Percentiles rank a stretch among this genome's conserved stretches.
Conservation (phyloP, 2,888 invertebrate species). For the Tenthredo amoena region DNA sequence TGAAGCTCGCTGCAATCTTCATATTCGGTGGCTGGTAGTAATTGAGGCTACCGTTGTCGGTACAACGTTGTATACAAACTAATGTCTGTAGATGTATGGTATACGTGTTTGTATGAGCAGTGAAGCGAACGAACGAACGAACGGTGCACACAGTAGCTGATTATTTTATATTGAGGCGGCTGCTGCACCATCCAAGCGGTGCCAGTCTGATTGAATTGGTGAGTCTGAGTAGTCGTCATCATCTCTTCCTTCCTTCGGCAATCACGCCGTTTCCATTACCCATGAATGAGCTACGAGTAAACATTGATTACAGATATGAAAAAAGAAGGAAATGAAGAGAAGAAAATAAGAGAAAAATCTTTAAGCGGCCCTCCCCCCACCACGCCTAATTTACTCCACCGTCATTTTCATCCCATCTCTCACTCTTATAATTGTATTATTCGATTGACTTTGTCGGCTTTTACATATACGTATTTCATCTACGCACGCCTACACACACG, state of each 20-base stretch:
- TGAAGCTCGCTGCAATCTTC: constrained; percentile 66
- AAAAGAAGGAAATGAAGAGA: background rate
- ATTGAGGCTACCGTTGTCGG: constrained; percentile 65
- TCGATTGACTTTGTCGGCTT: constrained; percentile 26
- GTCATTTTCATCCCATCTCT: constrained; percentile 20
- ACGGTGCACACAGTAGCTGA: constrained; percentile 66
- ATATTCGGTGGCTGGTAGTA: constrained; percentile 61
- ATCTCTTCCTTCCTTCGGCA: constrained; percentile 46
- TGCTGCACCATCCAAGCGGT: constrained; percentile 34
- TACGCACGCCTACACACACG: background rate
- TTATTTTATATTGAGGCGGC: constrained; percentile 67
- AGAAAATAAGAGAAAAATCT: background rate
- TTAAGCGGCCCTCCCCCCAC: background rate
- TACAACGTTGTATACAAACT: constrained; percentile 3
- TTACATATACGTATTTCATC: background rate
- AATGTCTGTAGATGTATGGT: background rate
- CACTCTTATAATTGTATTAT: background rate
- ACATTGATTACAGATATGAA: constrained; percentile 52
- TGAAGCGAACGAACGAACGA: constrained; percentile 39
- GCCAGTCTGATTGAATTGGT: constrained; percentile 56
- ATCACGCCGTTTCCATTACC: constrained; percentile 55
- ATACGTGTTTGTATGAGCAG: constrained; percentile 26
- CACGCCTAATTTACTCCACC: constrained; percentile 9
- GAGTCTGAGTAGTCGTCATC: constrained; percentile 55
- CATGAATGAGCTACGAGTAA: constrained; percentile 51